Conservation (phyloP, 2,797 vertebrate species). For the Megaceryle alcyon region DNA sequence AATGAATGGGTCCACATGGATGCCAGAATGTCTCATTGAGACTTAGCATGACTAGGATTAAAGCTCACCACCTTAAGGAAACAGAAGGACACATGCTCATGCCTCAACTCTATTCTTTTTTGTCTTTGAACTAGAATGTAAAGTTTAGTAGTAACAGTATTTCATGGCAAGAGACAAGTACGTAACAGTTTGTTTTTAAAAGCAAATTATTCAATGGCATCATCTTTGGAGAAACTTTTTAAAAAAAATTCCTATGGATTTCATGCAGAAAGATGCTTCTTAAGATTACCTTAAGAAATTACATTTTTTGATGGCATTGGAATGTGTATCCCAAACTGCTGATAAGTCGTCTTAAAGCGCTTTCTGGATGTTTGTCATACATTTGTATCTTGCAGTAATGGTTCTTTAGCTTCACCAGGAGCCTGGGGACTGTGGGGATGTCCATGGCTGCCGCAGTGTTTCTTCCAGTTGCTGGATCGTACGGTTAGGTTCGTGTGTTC, state of each 20-base stretch:
- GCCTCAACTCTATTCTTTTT: slow-evolving; percentile 34
- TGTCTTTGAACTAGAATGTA: slow-evolving; percentile 55
- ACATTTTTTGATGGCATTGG: slow-evolving; percentile 59
- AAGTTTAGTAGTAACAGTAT: slow-evolving; percentile 70
- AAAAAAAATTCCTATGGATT: slow-evolving; percentile 56
- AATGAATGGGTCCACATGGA: slow-evolving; percentile 43
- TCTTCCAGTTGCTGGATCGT: slow-evolving; percentile 85
- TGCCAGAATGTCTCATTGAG: slow-evolving; percentile 66
- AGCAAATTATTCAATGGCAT: slow-evolving; percentile 65
- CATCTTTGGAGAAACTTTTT: slow-evolving; percentile 78
- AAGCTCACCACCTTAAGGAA: slow-evolving; percentile 80
- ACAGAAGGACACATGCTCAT: slow-evolving; percentile 66
- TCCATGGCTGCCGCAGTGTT: slow-evolving; percentile 84
- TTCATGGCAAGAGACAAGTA: slow-evolving; percentile 76
- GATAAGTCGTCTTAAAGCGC: slow-evolving; percentile 23
- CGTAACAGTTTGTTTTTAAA: slow-evolving; percentile 68
- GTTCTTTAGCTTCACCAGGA: slow-evolving; percentile 88
- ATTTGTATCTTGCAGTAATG: slow-evolving; percentile 87
- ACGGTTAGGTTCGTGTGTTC: slow-evolving; percentile 84
- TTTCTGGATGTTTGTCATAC: slow-evolving; percentile 79
- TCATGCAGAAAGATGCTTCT: slow-evolving; percentile 78
- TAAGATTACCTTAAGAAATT: slow-evolving; percentile 72
- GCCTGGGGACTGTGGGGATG: slow-evolving; percentile 86
- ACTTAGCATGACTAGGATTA: slow-evolving; percentile 63
- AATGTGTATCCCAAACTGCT: slow-evolving; percentile 74